Evolutionary conservation across 2,888 invertebrate genomes (phyloP).

Genomic region (Pachymerium ferrugineum): DNA sequence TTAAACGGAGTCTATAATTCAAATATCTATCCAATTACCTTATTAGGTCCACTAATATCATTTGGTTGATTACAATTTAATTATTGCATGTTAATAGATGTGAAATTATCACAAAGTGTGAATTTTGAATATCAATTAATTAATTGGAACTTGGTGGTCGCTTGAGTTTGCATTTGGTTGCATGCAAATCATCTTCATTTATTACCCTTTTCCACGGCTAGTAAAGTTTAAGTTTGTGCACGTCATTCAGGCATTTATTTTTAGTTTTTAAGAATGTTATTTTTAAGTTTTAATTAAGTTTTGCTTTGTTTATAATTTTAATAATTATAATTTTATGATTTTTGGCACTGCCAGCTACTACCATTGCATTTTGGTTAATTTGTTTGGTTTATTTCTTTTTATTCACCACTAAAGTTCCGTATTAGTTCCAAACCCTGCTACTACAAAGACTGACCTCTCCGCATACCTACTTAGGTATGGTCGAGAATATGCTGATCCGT

Average conservation of each 20-base stretch:
- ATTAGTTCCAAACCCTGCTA: constrained; percentile 38
- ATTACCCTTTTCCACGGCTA: no score
- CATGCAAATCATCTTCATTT: background rate
- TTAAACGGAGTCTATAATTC: no score
- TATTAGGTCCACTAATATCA: no score
- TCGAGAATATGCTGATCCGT: constrained; percentile 81
- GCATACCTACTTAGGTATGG: constrained; percentile 61
- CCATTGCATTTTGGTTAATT: constrained; percentile 37
- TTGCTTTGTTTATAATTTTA: background rate
- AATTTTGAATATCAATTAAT: background rate
- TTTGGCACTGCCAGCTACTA: constrained; percentile 32
- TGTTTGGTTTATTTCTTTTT: constrained; percentile 36
- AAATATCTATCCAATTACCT: no score
- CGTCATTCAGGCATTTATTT: background rate
- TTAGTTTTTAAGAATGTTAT: background rate
- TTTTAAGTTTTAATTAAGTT: background rate
- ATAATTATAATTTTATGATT: background rate
- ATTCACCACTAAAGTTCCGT: constrained; percentile 41
- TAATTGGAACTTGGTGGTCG: constrained; percentile 10
- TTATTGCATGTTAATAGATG: no score
- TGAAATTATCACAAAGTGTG: no score
- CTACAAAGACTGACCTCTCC: constrained; percentile 40
- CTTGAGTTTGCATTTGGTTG: background rate
- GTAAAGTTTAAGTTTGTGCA: no score
- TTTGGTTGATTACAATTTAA: no score